Evolutionary conservation across 2,888 invertebrate species (phyloP).

Genomic region (Dynastes tityus): DNA sequence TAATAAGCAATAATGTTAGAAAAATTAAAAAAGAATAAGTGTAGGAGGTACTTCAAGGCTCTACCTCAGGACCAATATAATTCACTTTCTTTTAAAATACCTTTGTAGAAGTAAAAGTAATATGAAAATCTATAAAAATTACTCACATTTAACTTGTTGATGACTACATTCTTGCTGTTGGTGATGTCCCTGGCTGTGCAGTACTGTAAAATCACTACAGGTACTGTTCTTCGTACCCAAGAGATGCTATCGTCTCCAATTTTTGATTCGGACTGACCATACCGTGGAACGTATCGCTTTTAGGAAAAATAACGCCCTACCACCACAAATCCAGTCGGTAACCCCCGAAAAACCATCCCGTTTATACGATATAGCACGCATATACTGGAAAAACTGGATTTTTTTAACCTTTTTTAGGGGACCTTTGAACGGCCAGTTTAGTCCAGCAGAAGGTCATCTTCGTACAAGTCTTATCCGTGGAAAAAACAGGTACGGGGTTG

Average conservation of each 20-base stretch:
- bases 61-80: too few relatives aligned
- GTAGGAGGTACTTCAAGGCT: too few relatives aligned
- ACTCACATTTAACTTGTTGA: slow-evolving; percentile 16
- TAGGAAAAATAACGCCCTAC: slow-evolving; percentile 22
- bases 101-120: too few relatives aligned
- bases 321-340: background rate
- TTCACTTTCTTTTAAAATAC: too few relatives aligned
- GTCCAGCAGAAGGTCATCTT: slow-evolving; percentile 16
- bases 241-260: slow-evolving; percentile 65
- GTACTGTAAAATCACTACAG: too few relatives aligned
- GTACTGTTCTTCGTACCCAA: background rate
- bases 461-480: background rate
- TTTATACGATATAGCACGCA: background rate
- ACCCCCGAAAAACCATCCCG: slow-evolving; percentile 1
- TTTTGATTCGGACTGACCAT: slow-evolving; percentile 65
- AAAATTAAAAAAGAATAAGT: too few relatives aligned
- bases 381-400: slow-evolving; percentile 17
- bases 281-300: slow-evolving; percentile 10
- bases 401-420: background rate
- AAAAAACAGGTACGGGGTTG: background rate
- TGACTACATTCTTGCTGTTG: slow-evolving; percentile 35
- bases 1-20: too few relatives aligned
- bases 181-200: background rate
- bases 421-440: background rate
- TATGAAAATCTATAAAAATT: background rate